Conservation (phyloP, 2,113 vertebrate genomes). For the Tachuris rubrigastra region DNA sequence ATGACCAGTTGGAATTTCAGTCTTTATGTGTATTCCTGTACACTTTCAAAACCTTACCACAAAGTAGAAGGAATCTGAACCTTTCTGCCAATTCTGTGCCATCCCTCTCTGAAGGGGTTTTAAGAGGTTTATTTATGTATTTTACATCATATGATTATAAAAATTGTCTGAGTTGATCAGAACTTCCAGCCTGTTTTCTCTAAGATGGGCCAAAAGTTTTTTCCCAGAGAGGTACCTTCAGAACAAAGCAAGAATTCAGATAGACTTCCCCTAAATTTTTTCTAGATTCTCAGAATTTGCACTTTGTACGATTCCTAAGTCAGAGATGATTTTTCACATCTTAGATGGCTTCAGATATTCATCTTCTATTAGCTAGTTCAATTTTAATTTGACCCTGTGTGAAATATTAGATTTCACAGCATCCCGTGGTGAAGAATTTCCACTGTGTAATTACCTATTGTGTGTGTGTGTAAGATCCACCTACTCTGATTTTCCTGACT, state of each 20-base stretch:
- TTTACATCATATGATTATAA: not conserved
- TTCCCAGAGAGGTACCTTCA: not conserved
- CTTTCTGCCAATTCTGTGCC: not conserved
- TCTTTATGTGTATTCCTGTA: not conserved
- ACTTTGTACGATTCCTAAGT: not conserved
- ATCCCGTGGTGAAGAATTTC: not conserved
- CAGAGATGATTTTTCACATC: not conserved
- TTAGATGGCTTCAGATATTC: not conserved
- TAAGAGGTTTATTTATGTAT: not conserved
- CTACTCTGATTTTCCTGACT: not conserved
- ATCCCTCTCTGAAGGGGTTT: not conserved
- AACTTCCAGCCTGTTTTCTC: not conserved
- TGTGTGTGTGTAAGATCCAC: not conserved
- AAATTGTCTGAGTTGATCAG: not conserved
- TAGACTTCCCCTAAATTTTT: not conserved
- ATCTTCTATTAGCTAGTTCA: not conserved
- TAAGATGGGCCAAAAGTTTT: not conserved
- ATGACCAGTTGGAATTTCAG: not conserved
- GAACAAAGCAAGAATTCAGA: not conserved
- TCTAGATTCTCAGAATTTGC: not conserved
- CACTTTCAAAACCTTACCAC: not conserved
- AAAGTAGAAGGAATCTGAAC: not conserved
- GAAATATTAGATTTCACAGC: not conserved
- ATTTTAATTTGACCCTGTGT: not conserved
- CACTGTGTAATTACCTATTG: accelerated